These are phyloP conservation scores for Pseudomugil gertrudae DNA, from an alignment of 2,797 vertebrate species.

Conservation along the genomic window DNA sequence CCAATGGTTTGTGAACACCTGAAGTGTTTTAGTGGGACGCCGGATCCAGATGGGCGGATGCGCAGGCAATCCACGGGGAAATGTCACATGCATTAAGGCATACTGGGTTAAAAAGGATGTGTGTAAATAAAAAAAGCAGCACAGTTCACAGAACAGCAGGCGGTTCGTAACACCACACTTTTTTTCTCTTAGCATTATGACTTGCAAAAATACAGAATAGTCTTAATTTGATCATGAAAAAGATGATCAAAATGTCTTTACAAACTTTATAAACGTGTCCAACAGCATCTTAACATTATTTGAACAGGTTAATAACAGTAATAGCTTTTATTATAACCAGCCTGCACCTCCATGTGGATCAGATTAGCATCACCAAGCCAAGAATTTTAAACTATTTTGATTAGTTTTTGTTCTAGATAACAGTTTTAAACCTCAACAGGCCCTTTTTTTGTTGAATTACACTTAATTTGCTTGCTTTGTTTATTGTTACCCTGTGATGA, in stretches of 20 bases:
- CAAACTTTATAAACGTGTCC: no score
- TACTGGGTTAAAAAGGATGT: slow-evolving; percentile 56
- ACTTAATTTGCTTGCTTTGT: slow-evolving; percentile 6
- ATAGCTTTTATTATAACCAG: no score
- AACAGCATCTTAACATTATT: no score
- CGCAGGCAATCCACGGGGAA: slow-evolving; percentile 64
- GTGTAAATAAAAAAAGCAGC: slow-evolving; percentile 11
- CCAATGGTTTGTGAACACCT: slow-evolving; percentile 78
- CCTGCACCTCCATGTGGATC: no score
- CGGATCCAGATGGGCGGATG: slow-evolving; percentile 75
- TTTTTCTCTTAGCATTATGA: no score
- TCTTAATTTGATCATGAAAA: no score
- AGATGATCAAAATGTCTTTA: no score
- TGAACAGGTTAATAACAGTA: no score
- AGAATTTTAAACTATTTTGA: background rate
- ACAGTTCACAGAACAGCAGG: slow-evolving; percentile 8
- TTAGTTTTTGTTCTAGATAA: background rate
- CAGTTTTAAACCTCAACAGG: background rate
- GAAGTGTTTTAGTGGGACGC: slow-evolving; percentile 78
- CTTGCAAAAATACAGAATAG: no score
- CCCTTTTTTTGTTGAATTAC: slow-evolving; percentile 4
- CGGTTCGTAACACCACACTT: background rate
- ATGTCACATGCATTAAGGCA: slow-evolving; percentile 50
- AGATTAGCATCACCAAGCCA: background rate
- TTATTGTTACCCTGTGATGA: background rate